A percentile compares a stretch with the other conserved stretches of the same genome.
These are phyloP conservation scores for Halcyon leucocephala DNA, from an alignment of 2,797 vertebrate genomes.

Conservation along the genomic window DNA sequence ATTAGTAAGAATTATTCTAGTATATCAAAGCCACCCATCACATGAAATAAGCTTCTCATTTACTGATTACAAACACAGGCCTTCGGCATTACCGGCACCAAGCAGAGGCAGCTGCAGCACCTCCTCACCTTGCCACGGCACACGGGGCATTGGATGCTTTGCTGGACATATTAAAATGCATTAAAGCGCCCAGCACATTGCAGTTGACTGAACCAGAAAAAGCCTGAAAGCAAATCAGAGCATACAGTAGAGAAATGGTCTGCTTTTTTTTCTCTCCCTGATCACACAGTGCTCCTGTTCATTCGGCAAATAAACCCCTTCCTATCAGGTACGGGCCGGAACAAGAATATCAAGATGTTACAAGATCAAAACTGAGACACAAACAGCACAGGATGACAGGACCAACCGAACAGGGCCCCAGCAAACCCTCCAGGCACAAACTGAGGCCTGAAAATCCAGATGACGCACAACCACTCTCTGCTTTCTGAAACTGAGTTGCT, in stretches of 20 bases:
- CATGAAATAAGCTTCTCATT: too few species aligned
- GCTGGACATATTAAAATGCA: not conserved
- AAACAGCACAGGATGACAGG: fast-evolving
- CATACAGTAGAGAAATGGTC: not conserved
- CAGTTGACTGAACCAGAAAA: not conserved
- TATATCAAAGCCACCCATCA: too few species aligned
- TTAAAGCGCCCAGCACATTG: not conserved
- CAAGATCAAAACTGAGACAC: not conserved
- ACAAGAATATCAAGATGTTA: too few species aligned
- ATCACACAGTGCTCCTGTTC: not conserved
- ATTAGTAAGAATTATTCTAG: not conserved
- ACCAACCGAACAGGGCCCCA: not conserved
- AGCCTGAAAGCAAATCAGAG: not conserved
- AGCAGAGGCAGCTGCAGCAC: not conserved
- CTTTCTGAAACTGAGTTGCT: not conserved
- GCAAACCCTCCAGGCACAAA: not conserved
- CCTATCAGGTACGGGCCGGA: fast-evolving
- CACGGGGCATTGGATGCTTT: not conserved
- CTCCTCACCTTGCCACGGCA: not conserved
- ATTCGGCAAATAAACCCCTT: not conserved
- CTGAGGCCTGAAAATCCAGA: not conserved
- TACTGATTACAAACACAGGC: too few species aligned
- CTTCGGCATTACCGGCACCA: too few species aligned
- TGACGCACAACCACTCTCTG: fast-evolving
- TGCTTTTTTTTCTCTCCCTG: not conserved